phyloP scores from a whole-genome alignment of 2,888 invertebrate genomes.

The Luperina testacea region DNA sequence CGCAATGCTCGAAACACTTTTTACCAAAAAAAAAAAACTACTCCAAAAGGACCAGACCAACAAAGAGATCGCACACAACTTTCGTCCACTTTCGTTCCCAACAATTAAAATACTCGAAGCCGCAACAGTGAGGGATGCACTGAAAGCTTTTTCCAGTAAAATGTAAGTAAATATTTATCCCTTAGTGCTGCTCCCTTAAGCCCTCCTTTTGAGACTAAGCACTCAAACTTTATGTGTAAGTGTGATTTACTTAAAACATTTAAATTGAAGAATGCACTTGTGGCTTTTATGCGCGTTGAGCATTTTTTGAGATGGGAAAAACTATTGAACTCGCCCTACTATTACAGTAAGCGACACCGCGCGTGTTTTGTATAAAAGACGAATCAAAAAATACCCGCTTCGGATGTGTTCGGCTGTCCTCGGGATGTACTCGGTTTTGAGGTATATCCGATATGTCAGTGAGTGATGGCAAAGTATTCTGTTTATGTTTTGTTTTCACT shows the following conservation, averaged over 20 bases:
- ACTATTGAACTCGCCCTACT: too few relatives aligned
- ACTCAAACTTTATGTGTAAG: conserved; percentile 21
- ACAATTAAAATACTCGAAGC: conserved; percentile 35
- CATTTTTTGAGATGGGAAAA: too few relatives aligned
- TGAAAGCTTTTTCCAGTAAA: conserved; percentile 56
- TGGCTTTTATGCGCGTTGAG: too few relatives aligned
- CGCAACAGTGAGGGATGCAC: conserved; percentile 11
- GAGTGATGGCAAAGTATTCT: too few relatives aligned
- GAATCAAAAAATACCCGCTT: too few relatives aligned
- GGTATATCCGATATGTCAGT: too few relatives aligned
- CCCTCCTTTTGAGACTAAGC: conserved; percentile 10
- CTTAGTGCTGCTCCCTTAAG: neutral
- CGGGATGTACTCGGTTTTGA: too few relatives aligned
- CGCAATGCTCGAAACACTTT: neutral
- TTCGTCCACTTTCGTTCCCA: neutral
- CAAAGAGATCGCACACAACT: neutral
- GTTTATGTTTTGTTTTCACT: too few relatives aligned
- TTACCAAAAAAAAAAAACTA: neutral
- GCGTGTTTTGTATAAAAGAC: too few relatives aligned
- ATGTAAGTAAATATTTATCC: conserved; percentile 25
- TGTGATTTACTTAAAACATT: conserved; percentile 18
- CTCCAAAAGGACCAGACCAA: neutral
- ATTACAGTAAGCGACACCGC: too few relatives aligned
- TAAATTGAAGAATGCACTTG: conserved; percentile 3
- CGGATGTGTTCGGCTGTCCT: too few relatives aligned